phyloP scores from a whole-genome alignment of 2,113 vertebrate genomes.

The Neofelis nebulosa region DNA sequence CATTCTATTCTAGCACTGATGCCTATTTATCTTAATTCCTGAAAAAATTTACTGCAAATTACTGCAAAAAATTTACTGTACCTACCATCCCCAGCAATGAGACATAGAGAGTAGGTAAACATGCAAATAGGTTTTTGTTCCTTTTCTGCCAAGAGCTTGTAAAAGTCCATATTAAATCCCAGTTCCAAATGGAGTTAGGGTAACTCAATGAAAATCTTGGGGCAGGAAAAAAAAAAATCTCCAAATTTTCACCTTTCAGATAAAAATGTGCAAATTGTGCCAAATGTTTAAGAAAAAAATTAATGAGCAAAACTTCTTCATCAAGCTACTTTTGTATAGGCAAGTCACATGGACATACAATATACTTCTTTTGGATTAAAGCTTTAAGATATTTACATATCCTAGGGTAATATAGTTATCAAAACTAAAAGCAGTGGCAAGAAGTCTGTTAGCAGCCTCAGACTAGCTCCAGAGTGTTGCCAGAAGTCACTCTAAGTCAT shows the following conservation, averaged over 20 bases:
- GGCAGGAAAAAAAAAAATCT: neutral
- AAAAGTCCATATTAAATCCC: conserved; percentile 25
- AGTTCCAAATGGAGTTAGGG: neutral
- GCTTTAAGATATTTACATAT: conserved; percentile 41
- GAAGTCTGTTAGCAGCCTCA: conserved; percentile 3
- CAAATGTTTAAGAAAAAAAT: conserved; percentile 50
- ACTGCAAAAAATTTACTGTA: no score
- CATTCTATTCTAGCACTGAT: conserved; percentile 10
- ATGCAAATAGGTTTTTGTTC: neutral
- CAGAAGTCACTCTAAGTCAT: conserved; percentile 29
- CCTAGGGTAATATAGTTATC: neutral
- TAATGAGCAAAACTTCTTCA: conserved; percentile 30
- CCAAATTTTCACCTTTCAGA: conserved; percentile 21
- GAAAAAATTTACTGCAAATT: conserved; percentile 36
- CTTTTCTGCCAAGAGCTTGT: conserved; percentile 32
- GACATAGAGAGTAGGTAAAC: conserved; percentile 1
- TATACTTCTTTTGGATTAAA: neutral
- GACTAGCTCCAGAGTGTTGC: conserved; percentile 6
- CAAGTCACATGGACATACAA: conserved; percentile 25
- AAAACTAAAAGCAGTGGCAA: conserved; percentile 13
- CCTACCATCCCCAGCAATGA: neutral
- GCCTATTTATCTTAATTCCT: conserved; percentile 12
- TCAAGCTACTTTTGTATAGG: conserved; percentile 15
- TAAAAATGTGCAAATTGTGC: conserved; percentile 9
- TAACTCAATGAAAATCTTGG: conserved; percentile 2